Conservation (phyloP, 2,888 invertebrate species). For the Asteroscopus sphinx region DNA sequence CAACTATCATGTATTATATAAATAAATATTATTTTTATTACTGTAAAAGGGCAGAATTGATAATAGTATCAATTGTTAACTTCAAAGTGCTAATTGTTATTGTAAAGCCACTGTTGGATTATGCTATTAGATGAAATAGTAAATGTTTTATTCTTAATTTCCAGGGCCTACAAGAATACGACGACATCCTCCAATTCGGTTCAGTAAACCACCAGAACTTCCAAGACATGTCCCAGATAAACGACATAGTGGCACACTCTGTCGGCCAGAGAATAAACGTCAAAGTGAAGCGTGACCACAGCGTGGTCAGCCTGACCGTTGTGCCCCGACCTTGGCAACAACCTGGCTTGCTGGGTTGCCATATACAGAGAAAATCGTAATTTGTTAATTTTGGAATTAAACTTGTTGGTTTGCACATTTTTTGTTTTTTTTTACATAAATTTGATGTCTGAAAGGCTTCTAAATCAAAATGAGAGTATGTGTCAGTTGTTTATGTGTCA, state of each 20-base stretch:
- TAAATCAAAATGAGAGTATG: no score
- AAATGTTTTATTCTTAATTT: conserved; percentile 49
- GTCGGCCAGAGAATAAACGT: conserved; percentile 89
- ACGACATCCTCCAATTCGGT: conserved; percentile 94
- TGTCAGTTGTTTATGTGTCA: no score
- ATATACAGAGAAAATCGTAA: conserved; percentile 68
- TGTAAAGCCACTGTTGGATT: no score
- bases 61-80: no score
- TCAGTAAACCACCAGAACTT: conserved; percentile 93
- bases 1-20: no score
- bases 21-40: no score
- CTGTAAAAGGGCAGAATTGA: no score
- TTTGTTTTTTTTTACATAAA: no score
- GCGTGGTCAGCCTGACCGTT: conserved; percentile 89
- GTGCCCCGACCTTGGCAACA: conserved; percentile 94
- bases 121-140: no score
- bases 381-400: neutral
- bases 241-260: conserved; percentile 91
- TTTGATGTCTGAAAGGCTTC: no score
- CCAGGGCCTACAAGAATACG: conserved; percentile 92
- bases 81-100: no score
- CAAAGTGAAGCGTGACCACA: conserved; percentile 82
- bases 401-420: neutral
- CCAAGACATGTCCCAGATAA: conserved; percentile 91
- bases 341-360: conserved; percentile 92